Evolutionary conservation across 2,888 invertebrate genomes (phyloP), one percentile per base, ranked within the genome.

Genomic region (Branchipolynoe longqiensis): DNA sequence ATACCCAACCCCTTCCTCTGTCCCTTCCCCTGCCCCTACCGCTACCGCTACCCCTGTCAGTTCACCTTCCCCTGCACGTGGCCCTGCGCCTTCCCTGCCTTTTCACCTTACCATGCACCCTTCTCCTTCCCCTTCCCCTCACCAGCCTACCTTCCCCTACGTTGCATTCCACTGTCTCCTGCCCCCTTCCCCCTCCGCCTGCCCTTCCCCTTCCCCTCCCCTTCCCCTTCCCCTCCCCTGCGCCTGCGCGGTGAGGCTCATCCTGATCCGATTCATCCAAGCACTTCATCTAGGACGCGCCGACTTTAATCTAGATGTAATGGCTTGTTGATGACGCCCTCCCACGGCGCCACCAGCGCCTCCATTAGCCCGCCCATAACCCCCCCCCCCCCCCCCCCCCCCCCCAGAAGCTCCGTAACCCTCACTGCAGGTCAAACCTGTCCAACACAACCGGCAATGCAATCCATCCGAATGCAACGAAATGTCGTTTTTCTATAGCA

Each of bases 201-300:
- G 12, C 31, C n/a, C 8, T 18, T n/a, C 58, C 58, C 14, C 14
- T n/a, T n/a, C 25, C 14, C n/a, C n/a, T 58, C n/a, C 8, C 58
- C 58, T 4, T 58, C 48, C 18, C 48, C 48, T 48, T 48, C 48
- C 8, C 48, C 18, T 12, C 62, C 25, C 62, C 18, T 62, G 12
- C 25, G 12, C 56, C 2, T 56, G 18, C 56, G 3, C 56, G 56
- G 56, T 56, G 18, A 31, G 25, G 62, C 31, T 62, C 73, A 38
- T 62, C 31, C 48, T 78, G 48, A 78, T 78, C 54, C n/a, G 78
- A 78, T 78, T 78, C 31, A 78, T 78, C 48, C 41, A 54, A 54
- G 18, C 78, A 41, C 48, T 31, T 41, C 48, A 54, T n/a, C 40
- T 33, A 12, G 6, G 38, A 28, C 22, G 73, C 62, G 25, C 38